These are phyloP conservation scores for Crypturellus tataupa DNA, from an alignment of 2,797 vertebrate genomes.

Conservation along the genomic window DNA sequence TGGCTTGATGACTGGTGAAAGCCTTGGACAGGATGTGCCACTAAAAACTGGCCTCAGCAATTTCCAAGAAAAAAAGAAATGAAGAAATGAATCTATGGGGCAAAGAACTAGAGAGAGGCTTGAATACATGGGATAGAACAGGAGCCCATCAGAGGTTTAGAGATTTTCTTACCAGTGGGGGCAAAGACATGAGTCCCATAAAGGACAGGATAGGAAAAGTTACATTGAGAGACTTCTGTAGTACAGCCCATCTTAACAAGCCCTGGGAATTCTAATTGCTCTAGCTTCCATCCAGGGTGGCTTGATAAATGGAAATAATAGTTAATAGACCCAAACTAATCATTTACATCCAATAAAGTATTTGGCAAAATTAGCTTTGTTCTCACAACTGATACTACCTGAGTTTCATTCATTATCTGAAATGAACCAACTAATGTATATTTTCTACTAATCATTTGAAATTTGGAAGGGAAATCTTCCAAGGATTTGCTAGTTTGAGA, in stretches of 20 bases:
- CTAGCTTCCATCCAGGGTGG: neutral
- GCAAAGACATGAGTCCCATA: neutral
- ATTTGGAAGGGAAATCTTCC: constrained; percentile 17
- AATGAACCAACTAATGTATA: constrained; percentile 23
- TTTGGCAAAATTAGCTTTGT: constrained; percentile 44
- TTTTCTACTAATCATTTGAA: constrained; percentile 41
- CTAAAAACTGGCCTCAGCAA: neutral
- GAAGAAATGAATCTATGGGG: neutral
- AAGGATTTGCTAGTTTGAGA: constrained; percentile 27
- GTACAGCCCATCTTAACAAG: neutral
- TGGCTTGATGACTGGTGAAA: neutral
- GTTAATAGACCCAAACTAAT: constrained; percentile 51
- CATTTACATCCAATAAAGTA: constrained; percentile 18
- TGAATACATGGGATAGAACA: neutral
- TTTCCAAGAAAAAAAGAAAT: neutral
- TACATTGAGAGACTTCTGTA: neutral
- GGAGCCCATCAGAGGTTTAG: neutral
- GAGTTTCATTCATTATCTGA: constrained; percentile 39
- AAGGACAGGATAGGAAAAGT: neutral
- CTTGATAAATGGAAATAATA: constrained; percentile 45
- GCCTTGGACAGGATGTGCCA: neutral
- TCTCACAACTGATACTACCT: constrained; percentile 1
- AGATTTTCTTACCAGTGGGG: neutral
- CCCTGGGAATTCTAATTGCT: constrained; percentile 34
- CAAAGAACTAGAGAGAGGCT: neutral